These are phyloP conservation scores for Bombus waltoni DNA, from an alignment of 1,140 invertebrate species.

Conservation along the genomic window DNA sequence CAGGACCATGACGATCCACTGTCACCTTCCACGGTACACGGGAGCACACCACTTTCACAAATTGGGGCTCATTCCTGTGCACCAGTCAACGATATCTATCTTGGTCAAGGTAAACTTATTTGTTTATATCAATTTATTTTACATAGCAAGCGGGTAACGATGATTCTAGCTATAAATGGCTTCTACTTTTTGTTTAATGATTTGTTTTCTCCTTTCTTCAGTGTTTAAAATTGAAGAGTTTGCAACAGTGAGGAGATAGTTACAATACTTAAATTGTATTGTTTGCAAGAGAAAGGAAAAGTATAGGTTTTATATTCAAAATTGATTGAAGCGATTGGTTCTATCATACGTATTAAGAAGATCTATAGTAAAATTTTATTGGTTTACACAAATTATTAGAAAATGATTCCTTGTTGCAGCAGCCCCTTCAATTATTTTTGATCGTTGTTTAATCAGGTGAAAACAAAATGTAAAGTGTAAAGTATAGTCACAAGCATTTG, in stretches of 20 bases:
- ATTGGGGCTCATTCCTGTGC: constrained; percentile 88
- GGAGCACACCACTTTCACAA: constrained; percentile 92
- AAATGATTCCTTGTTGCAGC: neutral
- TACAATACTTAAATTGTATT: neutral
- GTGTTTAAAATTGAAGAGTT: neutral
- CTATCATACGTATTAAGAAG: no score
- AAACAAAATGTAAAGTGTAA: neutral
- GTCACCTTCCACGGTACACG: constrained; percentile 86
- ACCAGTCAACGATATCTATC: constrained; percentile 81
- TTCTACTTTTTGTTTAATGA: neutral
- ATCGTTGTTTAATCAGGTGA: neutral
- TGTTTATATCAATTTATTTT: no score
- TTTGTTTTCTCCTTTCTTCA: neutral
- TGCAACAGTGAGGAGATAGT: neutral
- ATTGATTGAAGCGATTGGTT: no score
- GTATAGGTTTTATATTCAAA: neutral
- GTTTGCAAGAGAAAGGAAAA: no score
- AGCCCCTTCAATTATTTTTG: neutral
- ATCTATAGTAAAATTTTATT: no score
- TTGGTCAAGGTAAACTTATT: constrained; percentile 81
- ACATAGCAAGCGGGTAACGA: neutral
- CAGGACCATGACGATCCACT: constrained; percentile 79
- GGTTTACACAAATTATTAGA: no score
- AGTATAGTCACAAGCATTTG: neutral
- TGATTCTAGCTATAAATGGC: neutral